A percentile compares a stretch with the other conserved stretches of the same genome.
These are phyloP conservation scores for Laupala kohalensis DNA, from an alignment of 1,140 invertebrate genomes.

Conservation along the genomic window DNA sequence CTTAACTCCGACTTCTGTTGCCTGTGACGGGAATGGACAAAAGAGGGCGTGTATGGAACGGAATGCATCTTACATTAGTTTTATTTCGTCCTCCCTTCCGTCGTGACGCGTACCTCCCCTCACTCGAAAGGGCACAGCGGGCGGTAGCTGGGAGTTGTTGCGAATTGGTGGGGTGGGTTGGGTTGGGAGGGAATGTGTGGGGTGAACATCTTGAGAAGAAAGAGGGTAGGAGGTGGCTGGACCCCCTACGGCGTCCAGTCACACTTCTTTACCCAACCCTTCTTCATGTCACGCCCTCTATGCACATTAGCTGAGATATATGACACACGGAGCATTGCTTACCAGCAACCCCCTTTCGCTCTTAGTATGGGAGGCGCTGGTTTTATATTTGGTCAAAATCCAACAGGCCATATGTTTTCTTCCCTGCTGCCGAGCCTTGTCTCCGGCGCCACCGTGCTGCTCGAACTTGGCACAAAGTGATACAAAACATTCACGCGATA, in stretches of 20 bases:
- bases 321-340: not conserved
- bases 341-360: not conserved
- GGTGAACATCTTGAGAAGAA: not conserved
- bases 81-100: not conserved
- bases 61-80: not conserved
- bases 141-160: not conserved
- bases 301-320: not conserved
- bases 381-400: not conserved
- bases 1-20: not conserved
- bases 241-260: not conserved
- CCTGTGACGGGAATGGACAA: not conserved
- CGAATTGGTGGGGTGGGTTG: not conserved
- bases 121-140: not conserved
- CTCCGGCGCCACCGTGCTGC: too few species aligned
- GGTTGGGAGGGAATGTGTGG: not conserved
- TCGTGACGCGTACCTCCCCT: not conserved
- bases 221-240: too few species aligned
- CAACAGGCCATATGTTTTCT: not conserved
- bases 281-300: not conserved
- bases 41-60: too few species aligned
- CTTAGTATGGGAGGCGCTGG: not conserved
- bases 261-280: too few species aligned
- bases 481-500: not conserved
- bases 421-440: not conserved
- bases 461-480: not conserved